A percentile compares a stretch with the other conserved stretches of the same genome.
Conservation (phyloP, 2,888 invertebrate genomes). For the Molanna angustata region DNA sequence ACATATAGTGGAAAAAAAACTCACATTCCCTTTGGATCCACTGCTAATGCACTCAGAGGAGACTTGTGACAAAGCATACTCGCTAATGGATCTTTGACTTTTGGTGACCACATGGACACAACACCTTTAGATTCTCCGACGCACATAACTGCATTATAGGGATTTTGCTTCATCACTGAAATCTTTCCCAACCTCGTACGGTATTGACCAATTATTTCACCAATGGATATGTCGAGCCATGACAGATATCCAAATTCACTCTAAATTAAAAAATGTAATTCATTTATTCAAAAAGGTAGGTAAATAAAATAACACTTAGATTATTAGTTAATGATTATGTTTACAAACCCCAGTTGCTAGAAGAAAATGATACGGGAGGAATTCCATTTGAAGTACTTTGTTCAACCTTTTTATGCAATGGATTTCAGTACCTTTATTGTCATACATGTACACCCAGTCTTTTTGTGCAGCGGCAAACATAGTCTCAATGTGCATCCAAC, state of each 20-base stretch:
- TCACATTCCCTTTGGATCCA: conserved; percentile 82
- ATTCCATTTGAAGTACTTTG: conserved; percentile 80
- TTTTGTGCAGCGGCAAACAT: conserved; percentile 98
- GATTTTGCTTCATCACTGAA: conserved; percentile 88
- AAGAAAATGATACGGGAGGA: conserved; percentile 96
- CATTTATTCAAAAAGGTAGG: too few species aligned
- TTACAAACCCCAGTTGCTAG: conserved; percentile 77
- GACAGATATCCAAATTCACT: conserved; percentile 75
- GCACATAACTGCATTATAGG: conserved; percentile 87
- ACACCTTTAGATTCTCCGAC: conserved; percentile 89
- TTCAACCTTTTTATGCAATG: conserved; percentile 90
- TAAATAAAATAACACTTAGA: too few species aligned
- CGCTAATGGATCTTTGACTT: conserved; percentile 76
- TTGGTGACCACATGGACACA: conserved; percentile 96
- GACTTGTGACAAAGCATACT: conserved; percentile 89
- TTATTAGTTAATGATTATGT: too few species aligned
- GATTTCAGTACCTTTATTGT: conserved; percentile 93
- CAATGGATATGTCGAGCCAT: conserved; percentile 95
- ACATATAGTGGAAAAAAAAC: too few species aligned
- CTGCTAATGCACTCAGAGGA: conserved; percentile 73
- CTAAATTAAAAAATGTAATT: conserved; percentile 51
- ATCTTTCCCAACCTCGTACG: conserved; percentile 76
- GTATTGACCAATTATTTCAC: conserved; percentile 79
- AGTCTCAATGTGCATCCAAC: conserved; percentile 91
- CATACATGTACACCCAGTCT: conserved; percentile 95